phyloP scores from a whole-genome alignment of 2,888 invertebrate species.

The Camptogramma bilineatum region DNA sequence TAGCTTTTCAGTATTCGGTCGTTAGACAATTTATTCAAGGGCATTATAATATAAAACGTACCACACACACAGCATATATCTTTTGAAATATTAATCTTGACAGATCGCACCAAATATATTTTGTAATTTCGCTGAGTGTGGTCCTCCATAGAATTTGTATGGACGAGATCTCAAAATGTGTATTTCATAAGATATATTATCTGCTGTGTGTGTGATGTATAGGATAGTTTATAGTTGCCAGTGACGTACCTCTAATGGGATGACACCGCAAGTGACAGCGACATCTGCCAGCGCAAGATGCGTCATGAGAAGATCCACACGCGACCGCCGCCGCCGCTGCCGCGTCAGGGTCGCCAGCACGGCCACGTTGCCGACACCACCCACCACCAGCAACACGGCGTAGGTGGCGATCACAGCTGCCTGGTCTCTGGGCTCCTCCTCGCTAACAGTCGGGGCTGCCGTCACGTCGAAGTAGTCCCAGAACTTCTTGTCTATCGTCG shows the following conservation, averaged over 20 bases:
- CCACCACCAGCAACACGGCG: constrained; percentile 86
- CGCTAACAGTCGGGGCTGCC: constrained; percentile 44
- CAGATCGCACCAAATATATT: no score
- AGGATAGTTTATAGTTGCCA: background rate
- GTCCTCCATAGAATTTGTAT: no score
- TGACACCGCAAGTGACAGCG: constrained; percentile 92
- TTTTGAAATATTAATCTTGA: no score
- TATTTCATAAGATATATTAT: no score
- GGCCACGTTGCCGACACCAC: constrained; percentile 89
- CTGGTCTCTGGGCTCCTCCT: constrained; percentile 58
- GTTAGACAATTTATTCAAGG: no score
- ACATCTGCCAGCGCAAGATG: constrained; percentile 92
- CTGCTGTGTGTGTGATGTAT: no score
- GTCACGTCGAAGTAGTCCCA: constrained; percentile 72
- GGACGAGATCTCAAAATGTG: no score
- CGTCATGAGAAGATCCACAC: constrained; percentile 92
- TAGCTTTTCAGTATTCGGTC: no score
- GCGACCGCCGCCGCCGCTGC: constrained; percentile 87
- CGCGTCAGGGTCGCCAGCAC: constrained; percentile 88
- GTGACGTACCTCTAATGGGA: constrained; percentile 87
- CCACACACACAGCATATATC: no score
- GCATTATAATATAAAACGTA: no score
- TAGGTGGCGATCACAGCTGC: constrained; percentile 86
- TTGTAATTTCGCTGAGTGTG: no score
- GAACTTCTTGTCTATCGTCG: constrained; percentile 61